Base-by-base conservation (phyloP, 2,797 vertebrate species). In the Anas acuta region DNA sequence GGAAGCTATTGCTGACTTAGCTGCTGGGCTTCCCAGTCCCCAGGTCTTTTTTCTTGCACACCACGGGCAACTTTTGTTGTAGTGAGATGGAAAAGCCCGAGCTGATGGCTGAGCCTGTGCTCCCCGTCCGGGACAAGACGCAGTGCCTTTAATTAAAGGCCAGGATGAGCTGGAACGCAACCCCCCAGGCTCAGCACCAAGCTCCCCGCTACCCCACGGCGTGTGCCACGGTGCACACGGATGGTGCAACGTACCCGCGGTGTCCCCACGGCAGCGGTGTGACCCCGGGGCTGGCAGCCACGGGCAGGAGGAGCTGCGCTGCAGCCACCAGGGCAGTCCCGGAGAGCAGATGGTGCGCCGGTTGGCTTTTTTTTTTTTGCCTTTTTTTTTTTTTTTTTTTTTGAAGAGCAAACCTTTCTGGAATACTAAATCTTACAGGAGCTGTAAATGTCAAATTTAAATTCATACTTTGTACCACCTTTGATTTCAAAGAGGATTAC, bases 401-500 rank as follows among this genome's bases (percentile, higher is more conserved):
- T n/a, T n/a, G n/a, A 13, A 49, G 49, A 49, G 96, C 39, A 96
- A 94, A 97, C 92, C 97, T 97, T 97, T 97, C 97, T 94, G 97
- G 97, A 98, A 97, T 96, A 96, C 94, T 92, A 98, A 98, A 98
- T 98, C 98, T 98, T 98, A 97, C 97, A 89, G 91, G 97, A 97
- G 97, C 97, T 96, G 96, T 97, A 98, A 98, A 98, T 98, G 98
- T 98, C 97, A 98, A 98, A 98, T 99, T 99, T 98, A 98, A 98
- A 99, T 99, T 99, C 99, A 99, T 99, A 98, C 98, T 98, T 98
- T 98, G 98, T 98, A 98, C 98, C 98, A 98, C 98, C 99, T 99
- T 99, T 99, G 99, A 99, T 99, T 99, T 98, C 99, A 98, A 99
- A 99, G 98, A 98, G 98, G 99, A 99, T 99, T 99, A 99, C 99